Conservation (phyloP, 1,140 invertebrate species). For the Zaprionus nigranus region DNA sequence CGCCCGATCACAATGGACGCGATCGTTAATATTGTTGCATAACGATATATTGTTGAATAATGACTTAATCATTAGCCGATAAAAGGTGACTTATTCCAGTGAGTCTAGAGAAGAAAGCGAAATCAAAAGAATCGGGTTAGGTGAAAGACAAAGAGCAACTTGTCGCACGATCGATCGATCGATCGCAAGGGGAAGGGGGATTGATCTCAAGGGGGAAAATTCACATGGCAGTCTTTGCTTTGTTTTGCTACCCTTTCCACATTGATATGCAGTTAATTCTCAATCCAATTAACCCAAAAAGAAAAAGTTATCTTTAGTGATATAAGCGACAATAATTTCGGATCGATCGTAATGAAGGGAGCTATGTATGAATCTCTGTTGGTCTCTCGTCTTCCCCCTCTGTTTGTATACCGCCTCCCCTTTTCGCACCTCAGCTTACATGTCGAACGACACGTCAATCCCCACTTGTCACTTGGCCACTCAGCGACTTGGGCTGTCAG, state of each 20-base stretch:
- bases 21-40: constrained; percentile 12
- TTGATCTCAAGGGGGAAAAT: not conserved
- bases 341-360: not conserved
- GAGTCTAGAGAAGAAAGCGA: not conserved
- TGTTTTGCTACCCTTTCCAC: not conserved
- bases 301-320: not conserved
- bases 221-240: not conserved
- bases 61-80: constrained; percentile 47
- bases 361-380: too few species aligned
- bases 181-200: not conserved
- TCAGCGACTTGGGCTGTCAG: constrained; percentile 55
- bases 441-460: constrained; percentile 32
- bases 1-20: constrained; percentile 4
- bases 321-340: not conserved
- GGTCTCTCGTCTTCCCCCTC: too few species aligned
- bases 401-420: not conserved
- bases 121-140: constrained; percentile 4
- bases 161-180: not conserved
- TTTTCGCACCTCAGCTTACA: constrained; percentile 9
- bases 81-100: constrained; percentile 32
- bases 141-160: not conserved
- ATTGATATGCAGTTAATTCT: not conserved
- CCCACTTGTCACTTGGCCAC: constrained; percentile 63
- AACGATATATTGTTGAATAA: constrained; percentile 49
- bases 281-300: constrained; percentile 9